Conservation (phyloP, 2,888 invertebrate species). For the Catotricha subobsoleta region DNA sequence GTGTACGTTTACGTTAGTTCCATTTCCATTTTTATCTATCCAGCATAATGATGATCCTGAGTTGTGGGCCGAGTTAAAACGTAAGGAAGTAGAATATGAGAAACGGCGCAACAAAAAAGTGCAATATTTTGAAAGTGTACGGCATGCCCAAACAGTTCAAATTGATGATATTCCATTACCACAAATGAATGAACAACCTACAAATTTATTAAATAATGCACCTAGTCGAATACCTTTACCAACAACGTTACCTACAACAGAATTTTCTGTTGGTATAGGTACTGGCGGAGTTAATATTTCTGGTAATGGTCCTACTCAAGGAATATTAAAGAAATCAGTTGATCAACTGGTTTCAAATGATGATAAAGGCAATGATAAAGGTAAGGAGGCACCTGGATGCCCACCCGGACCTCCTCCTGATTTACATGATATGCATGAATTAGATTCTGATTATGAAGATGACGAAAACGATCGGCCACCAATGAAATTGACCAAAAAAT, state of each 20-base stretch:
- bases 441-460: slow-evolving; percentile 30
- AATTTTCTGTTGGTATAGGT: not conserved
- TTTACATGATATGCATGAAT: slow-evolving; percentile 44
- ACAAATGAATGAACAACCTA: slow-evolving; percentile 7
- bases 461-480: slow-evolving; percentile 24
- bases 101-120: slow-evolving; percentile 71
- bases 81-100: slow-evolving; percentile 84
- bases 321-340: not conserved
- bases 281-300: not conserved
- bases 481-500: slow-evolving; percentile 20
- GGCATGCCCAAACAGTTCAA: slow-evolving; percentile 86
- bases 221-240: slow-evolving; percentile 27
- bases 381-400: slow-evolving; percentile 62
- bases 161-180: slow-evolving; percentile 92
- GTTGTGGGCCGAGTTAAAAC: slow-evolving; percentile 79
- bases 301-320: not conserved
- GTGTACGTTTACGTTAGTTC: not conserved
- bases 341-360: not conserved
- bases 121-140: slow-evolving; percentile 86
- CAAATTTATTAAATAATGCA: slow-evolving; percentile 12
- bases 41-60: slow-evolving; percentile 93
- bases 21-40: too few species aligned
- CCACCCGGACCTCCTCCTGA: slow-evolving; percentile 73
- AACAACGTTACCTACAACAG: slow-evolving; percentile 22
- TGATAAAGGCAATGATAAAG: not conserved